Conservation (phyloP, 2,113 vertebrate genomes). For the Pseudopipra pipra region DNA sequence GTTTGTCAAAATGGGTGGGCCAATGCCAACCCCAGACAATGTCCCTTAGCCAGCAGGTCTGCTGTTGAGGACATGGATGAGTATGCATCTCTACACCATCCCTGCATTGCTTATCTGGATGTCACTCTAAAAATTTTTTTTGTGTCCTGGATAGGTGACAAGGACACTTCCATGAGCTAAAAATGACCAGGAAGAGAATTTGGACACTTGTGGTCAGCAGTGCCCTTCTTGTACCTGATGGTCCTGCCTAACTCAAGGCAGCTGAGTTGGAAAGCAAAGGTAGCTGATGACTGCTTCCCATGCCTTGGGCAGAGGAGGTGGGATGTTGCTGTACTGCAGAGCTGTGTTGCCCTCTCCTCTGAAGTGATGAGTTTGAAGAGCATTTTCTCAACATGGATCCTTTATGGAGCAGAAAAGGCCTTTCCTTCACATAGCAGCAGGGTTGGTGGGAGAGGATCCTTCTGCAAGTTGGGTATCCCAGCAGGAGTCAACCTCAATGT, state of each 20-base stretch:
- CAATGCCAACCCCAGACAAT: accelerated
- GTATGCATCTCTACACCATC: background rate
- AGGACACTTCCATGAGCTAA: background rate
- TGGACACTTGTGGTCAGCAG: background rate
- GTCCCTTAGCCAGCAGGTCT: background rate
- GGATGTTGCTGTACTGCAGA: background rate
- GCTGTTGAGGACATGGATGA: background rate
- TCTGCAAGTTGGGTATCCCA: background rate
- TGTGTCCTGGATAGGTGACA: background rate
- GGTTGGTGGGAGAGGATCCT: background rate
- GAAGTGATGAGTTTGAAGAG: background rate
- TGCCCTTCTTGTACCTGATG: background rate
- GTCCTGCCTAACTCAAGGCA: background rate
- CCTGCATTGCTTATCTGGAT: background rate
- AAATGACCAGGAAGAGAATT: background rate
- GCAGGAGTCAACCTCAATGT: background rate
- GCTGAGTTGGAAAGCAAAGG: background rate
- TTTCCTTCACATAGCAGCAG: background rate
- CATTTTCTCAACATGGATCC: background rate
- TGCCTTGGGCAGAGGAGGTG: background rate
- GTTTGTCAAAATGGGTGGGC: background rate
- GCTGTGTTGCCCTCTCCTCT: background rate
- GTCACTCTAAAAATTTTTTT: background rate
- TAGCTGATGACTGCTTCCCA: background rate
- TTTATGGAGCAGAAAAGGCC: background rate